Evolutionary conservation across 2,888 invertebrate genomes (phyloP), one percentile per base, ranked within the genome.

Genomic region (Deilephila porcellus): DNA sequence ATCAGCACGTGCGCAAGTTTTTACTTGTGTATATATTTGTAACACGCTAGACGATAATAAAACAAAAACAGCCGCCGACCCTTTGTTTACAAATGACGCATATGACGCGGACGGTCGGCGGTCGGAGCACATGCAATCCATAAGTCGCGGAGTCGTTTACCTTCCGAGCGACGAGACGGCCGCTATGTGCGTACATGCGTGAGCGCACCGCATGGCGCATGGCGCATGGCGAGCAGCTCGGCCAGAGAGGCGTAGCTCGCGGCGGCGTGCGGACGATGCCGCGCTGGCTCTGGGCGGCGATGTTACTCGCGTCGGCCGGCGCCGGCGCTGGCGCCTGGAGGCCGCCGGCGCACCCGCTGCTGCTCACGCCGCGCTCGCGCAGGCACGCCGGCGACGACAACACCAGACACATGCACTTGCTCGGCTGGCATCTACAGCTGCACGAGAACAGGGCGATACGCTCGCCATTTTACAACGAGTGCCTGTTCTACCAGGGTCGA

Each of bases 61-160:
- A 89, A 91, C 87, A 89, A 87, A 87, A 91, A 90, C 90, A 87
- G 88, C 85, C 90, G 90, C 84, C 83, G 89, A 89, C 93, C 92
- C 93, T 93, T 93, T 94, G 93, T 94, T 94, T 93, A 93, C 93
- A 89, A 91, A 91, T 93, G 93, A 93, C 94, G 93, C 93, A 93
- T 91, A 91, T 82, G 87, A 88, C 86, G 83, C 84, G 87, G 87
- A 86, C 86, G 82, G 84, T 8, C 34, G 37, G 45, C 45, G 45
- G 45, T 45, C 45, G 86, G 81, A 87, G 89, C 88, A 90, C 88
- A 89, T 93, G 93, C 93, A 93, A 90, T 91, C 89, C 90, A 88
- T 88, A 88, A 88, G 88, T 86, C 87, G 88, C 89, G 91, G 93
- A 93, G 94, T 94, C 93, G 94, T 92, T 93, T 92, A 93, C 93